phyloP scores from a whole-genome alignment of 2,113 vertebrate genomes.

The Cololabis saira region DNA sequence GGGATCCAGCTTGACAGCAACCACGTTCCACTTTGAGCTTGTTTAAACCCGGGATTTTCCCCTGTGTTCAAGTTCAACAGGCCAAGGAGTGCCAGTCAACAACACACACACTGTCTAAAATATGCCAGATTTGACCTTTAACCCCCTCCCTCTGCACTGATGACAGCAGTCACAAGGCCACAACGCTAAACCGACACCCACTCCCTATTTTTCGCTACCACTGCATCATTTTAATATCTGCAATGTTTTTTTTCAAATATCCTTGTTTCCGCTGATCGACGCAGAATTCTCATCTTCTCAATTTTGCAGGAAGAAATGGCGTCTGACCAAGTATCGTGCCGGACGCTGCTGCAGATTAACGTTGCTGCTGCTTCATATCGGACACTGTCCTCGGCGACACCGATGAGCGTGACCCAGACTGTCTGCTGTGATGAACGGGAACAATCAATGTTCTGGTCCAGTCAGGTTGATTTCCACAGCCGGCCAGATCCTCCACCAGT shows the following conservation, averaged over 20 bases:
- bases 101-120: slow-evolving; percentile 4
- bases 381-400: neutral
- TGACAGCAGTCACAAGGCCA: no score
- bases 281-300: neutral
- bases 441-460: slow-evolving; percentile 47
- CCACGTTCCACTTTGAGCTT: neutral
- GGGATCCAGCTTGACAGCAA: neutral
- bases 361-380: slow-evolving; percentile 1
- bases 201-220: no score
- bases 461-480: slow-evolving; percentile 36
- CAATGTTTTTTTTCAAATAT: neutral
- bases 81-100: slow-evolving; percentile 2
- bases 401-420: slow-evolving; percentile 30
- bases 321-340: no score
- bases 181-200: no score
- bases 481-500: neutral
- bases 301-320: no score
- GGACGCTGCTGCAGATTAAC: neutral
- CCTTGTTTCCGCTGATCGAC: neutral
- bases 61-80: neutral
- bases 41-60: neutral
- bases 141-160: neutral
- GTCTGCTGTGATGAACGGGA: slow-evolving; percentile 19
- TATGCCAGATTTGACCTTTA: slow-evolving; percentile 36
- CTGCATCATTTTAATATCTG: no score